Evolutionary conservation across 2,113 vertebrate species (phyloP).

Genomic region (Bufo bufo): DNA sequence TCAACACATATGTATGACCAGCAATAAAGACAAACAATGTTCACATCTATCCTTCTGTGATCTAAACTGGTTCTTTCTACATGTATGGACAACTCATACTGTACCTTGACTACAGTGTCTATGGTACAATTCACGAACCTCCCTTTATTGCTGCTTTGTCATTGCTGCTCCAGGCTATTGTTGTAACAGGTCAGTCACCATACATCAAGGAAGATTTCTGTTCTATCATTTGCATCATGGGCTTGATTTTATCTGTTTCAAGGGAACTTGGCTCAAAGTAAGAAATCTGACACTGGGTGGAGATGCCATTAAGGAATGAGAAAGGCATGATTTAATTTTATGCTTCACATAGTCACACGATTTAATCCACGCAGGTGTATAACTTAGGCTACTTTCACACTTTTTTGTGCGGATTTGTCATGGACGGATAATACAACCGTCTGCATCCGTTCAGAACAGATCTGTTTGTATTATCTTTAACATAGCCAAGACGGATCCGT

Average conservation of each 20-base stretch:
- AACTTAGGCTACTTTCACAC: neutral
- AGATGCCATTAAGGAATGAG: constrained; percentile 27
- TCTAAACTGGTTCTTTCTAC: neutral
- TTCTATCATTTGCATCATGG: constrained; percentile 7
- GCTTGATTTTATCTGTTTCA: neutral
- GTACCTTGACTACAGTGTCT: neutral
- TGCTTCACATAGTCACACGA: neutral
- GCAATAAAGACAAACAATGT: no score
- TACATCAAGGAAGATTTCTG: neutral
- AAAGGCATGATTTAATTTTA: constrained; percentile 21
- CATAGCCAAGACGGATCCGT: no score
- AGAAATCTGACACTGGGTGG: constrained; percentile 14
- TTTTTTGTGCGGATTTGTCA: no score
- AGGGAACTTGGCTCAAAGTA: neutral
- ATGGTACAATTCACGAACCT: neutral
- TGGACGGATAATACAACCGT: no score
- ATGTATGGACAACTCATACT: neutral
- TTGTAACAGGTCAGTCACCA: neutral
- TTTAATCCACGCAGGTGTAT: neutral
- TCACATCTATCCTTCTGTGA: no score
- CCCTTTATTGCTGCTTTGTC: neutral
- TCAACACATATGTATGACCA: no score
- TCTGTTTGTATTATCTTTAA: no score
- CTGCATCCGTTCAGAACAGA: no score
- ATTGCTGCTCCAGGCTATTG: neutral